These are phyloP conservation scores for Lordiphosa mommai DNA, from an alignment of 1,140 invertebrate species.

Conservation along the genomic window DNA sequence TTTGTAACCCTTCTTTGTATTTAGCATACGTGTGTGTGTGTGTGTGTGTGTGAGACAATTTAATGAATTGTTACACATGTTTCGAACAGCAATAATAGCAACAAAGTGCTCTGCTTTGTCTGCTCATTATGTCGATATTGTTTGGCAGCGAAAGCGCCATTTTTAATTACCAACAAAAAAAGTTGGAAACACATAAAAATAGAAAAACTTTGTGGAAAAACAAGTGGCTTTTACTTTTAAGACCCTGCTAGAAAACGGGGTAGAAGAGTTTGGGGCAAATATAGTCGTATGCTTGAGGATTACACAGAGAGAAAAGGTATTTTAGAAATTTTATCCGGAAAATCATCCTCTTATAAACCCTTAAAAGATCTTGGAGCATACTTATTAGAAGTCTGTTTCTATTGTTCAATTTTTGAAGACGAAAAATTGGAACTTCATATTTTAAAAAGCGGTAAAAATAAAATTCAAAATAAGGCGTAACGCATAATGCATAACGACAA, in stretches of 20 bases:
- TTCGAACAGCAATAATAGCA: conserved; percentile 59
- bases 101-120: conserved; percentile 56
- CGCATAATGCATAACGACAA: too few species aligned
- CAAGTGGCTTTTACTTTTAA: background rate
- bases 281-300: too few species aligned
- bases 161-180: conserved; percentile 47
- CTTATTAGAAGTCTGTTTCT: too few species aligned
- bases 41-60: conserved; percentile 36
- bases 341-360: too few species aligned
- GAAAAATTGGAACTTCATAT: too few species aligned
- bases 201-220: background rate
- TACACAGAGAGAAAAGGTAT: too few species aligned
- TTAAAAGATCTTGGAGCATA: too few species aligned
- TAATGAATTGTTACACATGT: conserved; percentile 63
- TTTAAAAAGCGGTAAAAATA: too few species aligned
- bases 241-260: background rate
- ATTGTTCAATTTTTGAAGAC: too few species aligned
- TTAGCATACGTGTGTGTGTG: conserved; percentile 31
- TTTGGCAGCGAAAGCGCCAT: conserved; percentile 27
- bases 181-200: background rate
- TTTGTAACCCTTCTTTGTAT: conserved; percentile 59
- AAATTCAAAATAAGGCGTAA: too few species aligned
- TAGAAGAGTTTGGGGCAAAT: too few species aligned
- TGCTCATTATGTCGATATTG: conserved; percentile 66
- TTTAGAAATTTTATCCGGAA: too few species aligned